Evolutionary conservation across 2,113 vertebrate species (phyloP).

Genomic region (Eudyptes chrysolophus): DNA sequence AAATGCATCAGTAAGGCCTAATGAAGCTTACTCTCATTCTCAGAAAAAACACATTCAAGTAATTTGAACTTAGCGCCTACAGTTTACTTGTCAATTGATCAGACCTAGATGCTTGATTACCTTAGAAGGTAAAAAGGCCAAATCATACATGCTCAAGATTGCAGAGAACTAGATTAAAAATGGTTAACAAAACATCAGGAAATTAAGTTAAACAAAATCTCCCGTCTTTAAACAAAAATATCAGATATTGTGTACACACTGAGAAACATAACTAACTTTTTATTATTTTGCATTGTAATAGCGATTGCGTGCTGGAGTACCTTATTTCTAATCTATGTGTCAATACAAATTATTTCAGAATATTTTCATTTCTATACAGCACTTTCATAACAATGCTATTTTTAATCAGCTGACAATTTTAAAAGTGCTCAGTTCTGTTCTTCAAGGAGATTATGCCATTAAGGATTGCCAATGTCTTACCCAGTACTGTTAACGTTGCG

Average conservation of each 20-base stretch:
- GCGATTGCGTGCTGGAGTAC: neutral
- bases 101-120: neutral
- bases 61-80: neutral
- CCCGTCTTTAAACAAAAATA: neutral
- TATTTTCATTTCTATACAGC: neutral
- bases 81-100: neutral
- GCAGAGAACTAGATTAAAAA: neutral
- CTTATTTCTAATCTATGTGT: neutral
- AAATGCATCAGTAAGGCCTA: slow-evolving; percentile 2
- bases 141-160: neutral
- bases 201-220: neutral
- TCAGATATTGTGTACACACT: neutral
- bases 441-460: neutral
- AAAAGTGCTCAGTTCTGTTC: neutral
- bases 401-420: neutral
- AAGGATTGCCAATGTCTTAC: slow-evolving; percentile 65
- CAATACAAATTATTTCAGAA: neutral
- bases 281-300: neutral
- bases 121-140: neutral
- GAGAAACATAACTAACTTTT: neutral
- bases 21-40: neutral
- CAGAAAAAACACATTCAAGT: neutral
- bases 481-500: slow-evolving; percentile 91
- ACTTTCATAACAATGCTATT: neutral
- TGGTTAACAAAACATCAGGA: neutral